phyloP scores from a whole-genome alignment of 2,888 invertebrate species.

The Synanthedon tipuliformis region DNA sequence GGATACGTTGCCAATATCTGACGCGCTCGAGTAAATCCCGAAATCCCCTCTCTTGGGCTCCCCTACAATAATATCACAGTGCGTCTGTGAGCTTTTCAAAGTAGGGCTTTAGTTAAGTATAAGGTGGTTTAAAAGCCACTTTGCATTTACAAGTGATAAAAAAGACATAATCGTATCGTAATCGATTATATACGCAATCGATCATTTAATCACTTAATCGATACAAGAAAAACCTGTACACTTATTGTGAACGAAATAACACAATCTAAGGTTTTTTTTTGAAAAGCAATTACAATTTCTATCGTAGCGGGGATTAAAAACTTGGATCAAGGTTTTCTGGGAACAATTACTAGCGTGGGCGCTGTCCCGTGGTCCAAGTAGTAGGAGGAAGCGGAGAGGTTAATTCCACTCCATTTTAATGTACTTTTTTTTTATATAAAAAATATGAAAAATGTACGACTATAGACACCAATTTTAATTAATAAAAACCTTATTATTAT shows the following conservation, averaged over 20 bases:
- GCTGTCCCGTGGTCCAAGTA: slow-evolving; percentile 17
- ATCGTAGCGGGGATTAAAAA: slow-evolving; percentile 34
- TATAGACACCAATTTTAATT: too few species aligned
- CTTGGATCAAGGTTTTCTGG: slow-evolving; percentile 45
- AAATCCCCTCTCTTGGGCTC: too few species aligned
- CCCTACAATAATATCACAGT: too few species aligned
- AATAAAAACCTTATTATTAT: too few species aligned
- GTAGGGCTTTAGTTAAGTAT: too few species aligned
- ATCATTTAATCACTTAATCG: slow-evolving; percentile 14
- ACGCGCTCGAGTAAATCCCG: too few species aligned
- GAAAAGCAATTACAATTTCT: slow-evolving; percentile 40
- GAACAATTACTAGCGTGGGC: slow-evolving; percentile 55
- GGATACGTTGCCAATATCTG: too few species aligned
- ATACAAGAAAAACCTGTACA: not conserved
- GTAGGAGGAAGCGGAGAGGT: slow-evolving; percentile 3
- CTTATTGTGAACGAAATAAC: not conserved
- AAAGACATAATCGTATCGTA: slow-evolving; percentile 18
- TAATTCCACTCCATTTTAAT: not conserved
- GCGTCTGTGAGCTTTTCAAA: not conserved
- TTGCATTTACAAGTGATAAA: slow-evolving; percentile 5
- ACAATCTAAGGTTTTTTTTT: not conserved
- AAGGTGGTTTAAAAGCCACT: too few species aligned
- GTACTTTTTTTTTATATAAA: not conserved
- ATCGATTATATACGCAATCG: slow-evolving; percentile 16
- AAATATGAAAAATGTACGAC: too few species aligned